Evolutionary conservation across 2,113 vertebrate species (phyloP).

Genomic region (Vidua macroura): DNA sequence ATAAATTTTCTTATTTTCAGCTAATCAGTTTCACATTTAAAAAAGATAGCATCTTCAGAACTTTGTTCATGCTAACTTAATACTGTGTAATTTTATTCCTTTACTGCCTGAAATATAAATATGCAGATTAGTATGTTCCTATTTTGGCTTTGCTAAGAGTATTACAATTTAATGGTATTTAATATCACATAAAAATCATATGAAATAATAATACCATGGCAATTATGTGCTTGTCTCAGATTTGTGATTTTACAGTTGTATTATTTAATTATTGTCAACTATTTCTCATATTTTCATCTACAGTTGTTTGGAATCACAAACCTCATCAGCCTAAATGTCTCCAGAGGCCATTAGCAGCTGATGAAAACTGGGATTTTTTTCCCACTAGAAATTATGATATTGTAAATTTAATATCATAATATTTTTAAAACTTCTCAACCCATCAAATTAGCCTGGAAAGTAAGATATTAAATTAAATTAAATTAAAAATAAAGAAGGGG

Average conservation of each 20-base stretch:
- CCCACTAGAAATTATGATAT: conserved; percentile 18
- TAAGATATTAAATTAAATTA: neutral
- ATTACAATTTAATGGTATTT: neutral
- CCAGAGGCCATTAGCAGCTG: neutral
- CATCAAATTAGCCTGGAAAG: neutral
- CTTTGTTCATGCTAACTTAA: neutral
- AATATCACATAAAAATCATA: conserved; percentile 26
- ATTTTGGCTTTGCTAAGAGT: neutral
- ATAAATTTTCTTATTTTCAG: neutral
- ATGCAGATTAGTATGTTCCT: neutral
- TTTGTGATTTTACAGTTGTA: conserved; percentile 21
- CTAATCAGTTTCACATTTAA: neutral
- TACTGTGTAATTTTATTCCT: conserved; percentile 3
- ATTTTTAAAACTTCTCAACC: neutral
- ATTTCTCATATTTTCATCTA: conserved; percentile 21
- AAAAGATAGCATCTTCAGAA: neutral
- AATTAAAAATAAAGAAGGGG: neutral
- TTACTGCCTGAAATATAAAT: conserved; percentile 15
- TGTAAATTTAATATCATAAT: conserved; percentile 29
- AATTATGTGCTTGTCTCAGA: conserved; percentile 26
- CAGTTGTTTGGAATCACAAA: conserved; percentile 43
- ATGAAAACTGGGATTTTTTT: conserved; percentile 12
- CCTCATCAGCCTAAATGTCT: neutral
- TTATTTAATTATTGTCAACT: conserved; percentile 25
- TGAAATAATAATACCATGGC: neutral